Evolutionary conservation across 2,888 invertebrate genomes (phyloP), one percentile per base, ranked within the genome.

Genomic region (Orthonevra nobilis): DNA sequence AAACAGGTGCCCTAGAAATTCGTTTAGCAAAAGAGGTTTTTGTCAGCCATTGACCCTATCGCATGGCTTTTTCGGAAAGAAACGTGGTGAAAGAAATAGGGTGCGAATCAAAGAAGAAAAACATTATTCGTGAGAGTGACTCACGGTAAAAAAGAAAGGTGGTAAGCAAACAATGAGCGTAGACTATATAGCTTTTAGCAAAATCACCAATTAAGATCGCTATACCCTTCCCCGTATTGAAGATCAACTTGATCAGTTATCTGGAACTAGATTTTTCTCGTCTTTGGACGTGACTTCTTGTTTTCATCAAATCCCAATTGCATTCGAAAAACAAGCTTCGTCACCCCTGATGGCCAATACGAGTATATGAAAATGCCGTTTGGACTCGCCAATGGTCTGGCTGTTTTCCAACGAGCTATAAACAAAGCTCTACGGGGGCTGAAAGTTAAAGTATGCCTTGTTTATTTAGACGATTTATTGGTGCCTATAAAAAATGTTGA

Each of bases 171-270:
- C 38, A 2, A 2, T 63, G 7, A 50, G 50, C 10, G 50, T 63
- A 1, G 50, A 50, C 30, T 63, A 50, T 30, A 32, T 32, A 17
- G 34, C 26, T 1, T 9, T 36, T n/a, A 50, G 50, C 26, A 3
- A 15, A 12, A 15, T 56, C 14, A 56, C 56, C 7, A n/a, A 40
- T 7, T 40, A 56, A 60, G 85, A 86, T 36, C 81, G 83, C 34
- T 85, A 82, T 74, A 86, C 86, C 0, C 50, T 88, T 17, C 87
- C 88, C 2, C 44, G 86, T 3, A 87, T 87, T 12, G 86, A 88
- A 50, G 86, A 87, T 66, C 84, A 84, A n/a, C 81, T 88, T n/a
- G 86, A 87, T 34, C 52, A 66, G 36, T 56, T 86, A 20, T 73
- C 82, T 58, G 82, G 68, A 15, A 82, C 82, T 14, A 73, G 30